Base-by-base conservation (phyloP, 2,113 vertebrate species). In the Phalacrocorax carbo region DNA sequence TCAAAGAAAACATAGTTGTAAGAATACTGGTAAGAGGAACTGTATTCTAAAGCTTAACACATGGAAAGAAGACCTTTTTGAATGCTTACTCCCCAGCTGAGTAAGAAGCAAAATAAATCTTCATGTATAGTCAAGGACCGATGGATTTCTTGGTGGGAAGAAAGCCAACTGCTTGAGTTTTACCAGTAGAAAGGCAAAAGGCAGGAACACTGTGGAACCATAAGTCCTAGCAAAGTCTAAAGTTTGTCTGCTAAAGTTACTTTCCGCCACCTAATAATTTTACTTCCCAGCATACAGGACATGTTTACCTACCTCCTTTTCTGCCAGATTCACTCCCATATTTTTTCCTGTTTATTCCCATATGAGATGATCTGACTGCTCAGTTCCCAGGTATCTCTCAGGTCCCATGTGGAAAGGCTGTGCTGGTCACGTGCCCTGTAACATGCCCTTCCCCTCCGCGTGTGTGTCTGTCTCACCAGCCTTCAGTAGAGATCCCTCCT, bases 381-480 rank as follows among this genome's bases (percentile, higher is more conserved):
- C 34, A 4, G 32, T 38, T 21, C 52, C 26, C 52, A 23, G 85
- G 51, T n/a, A 2, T 29, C 73, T 57, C 64, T 15, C 42, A 13
- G 0, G 1, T 8, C 64, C 42, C 38, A 9, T 0, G 0, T 9
- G 49, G 54, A 16, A n/a, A 30, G 18, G 32, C 64, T 30, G 13
- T 20, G 21, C 36, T 62, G 44, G 4, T 29, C 36, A 1, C 20
- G 49, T n/a, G 48, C 8, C 48, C 66, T 18, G 7, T 6, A 4
- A 44, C 0, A 0, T 21, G 32, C 38, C 26, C n/a, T 62, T 15
- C 46, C 29, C 17, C 20, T 71, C 40, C 1, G 0, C 3, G 3
- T 8, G 16, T 17, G 3, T 7, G 1, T 14, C 57, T n/a, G 13
- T 46, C 44, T 22, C 57, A 5, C 15, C 77, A 89, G 40, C 46